These are phyloP conservation scores for Loripinus fragilis DNA, from an alignment of 2,888 invertebrate species.

Conservation along the genomic window DNA sequence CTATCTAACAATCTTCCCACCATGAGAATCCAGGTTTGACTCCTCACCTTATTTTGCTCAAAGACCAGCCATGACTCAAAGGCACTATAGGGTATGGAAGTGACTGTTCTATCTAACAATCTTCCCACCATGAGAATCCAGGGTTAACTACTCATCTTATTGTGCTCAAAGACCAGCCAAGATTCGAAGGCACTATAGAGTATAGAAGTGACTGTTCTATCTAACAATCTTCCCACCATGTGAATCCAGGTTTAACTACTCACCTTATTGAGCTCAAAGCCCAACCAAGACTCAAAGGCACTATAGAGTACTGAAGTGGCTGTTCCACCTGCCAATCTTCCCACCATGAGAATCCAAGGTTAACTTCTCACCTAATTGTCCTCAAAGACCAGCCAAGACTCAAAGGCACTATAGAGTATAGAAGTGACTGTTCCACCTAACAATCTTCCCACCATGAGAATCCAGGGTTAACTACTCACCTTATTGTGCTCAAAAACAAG, in stretches of 20 bases:
- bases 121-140: constrained; percentile 84
- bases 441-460: constrained; percentile 84
- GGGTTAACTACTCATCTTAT: too few species aligned
- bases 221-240: too few species aligned
- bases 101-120: constrained; percentile 85
- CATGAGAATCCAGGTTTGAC: too few species aligned
- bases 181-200: too few species aligned
- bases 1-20: too few species aligned
- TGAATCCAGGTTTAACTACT: too few species aligned
- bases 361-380: constrained; percentile 84
- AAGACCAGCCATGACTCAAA: constrained; percentile 85
- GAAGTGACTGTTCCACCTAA: constrained; percentile 85
- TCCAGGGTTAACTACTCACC: constrained; percentile 83
- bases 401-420: constrained; percentile 85
- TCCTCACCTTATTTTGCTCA: constrained; percentile 84
- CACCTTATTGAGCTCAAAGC: constrained; percentile 84
- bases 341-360: constrained; percentile 83
- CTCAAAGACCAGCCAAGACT: constrained; percentile 85
- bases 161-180: too few species aligned
- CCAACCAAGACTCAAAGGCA: constrained; percentile 86
- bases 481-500: constrained; percentile 84
- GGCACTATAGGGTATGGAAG: constrained; percentile 85
- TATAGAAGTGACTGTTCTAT: too few species aligned
- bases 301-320: constrained; percentile 85
- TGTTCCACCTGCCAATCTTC: constrained; percentile 84